These are phyloP conservation scores for Struthidea cinerea DNA, from an alignment of 2,113 vertebrate species.

Conservation along the genomic window DNA sequence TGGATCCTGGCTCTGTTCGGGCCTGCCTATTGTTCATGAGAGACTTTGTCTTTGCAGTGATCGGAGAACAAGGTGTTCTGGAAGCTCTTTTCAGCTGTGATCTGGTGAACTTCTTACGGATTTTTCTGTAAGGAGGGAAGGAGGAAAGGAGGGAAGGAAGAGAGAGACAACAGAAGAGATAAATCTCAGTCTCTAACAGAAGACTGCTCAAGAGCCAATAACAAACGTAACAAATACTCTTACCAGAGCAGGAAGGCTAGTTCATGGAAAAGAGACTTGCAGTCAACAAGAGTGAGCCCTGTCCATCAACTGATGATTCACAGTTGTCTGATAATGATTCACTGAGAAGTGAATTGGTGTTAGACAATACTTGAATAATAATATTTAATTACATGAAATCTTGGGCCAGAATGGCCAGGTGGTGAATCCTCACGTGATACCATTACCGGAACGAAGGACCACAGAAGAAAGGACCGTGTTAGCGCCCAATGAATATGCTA, in stretches of 20 bases:
- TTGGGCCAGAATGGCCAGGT: not conserved
- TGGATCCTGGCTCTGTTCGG: conserved; percentile 29
- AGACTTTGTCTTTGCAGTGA: conserved; percentile 45
- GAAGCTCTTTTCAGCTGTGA: conserved; percentile 69
- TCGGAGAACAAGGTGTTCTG: conserved; percentile 55
- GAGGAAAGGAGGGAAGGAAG: not conserved
- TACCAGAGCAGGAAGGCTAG: not conserved
- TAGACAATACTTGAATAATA: not conserved
- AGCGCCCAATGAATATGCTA: not conserved
- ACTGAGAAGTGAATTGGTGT: not conserved
- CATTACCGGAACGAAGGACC: not conserved
- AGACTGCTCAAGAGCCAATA: not conserved
- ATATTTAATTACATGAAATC: not conserved
- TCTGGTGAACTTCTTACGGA: conserved; percentile 66
- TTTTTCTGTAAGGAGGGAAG: conserved; percentile 57
- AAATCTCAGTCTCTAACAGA: conserved; percentile 18
- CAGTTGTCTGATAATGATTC: not conserved
- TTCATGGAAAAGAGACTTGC: not conserved
- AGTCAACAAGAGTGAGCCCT: conserved; percentile 9
- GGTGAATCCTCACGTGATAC: not conserved
- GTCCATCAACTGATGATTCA: not conserved
- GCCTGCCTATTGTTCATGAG: conserved; percentile 51
- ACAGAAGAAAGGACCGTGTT: not conserved
- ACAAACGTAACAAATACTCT: conserved; percentile 16
- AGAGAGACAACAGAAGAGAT: conserved; percentile 25